Evolutionary conservation across 2,888 invertebrate species (phyloP), one percentile per base, ranked within the genome.

Genomic region (Dusona sp.): DNA sequence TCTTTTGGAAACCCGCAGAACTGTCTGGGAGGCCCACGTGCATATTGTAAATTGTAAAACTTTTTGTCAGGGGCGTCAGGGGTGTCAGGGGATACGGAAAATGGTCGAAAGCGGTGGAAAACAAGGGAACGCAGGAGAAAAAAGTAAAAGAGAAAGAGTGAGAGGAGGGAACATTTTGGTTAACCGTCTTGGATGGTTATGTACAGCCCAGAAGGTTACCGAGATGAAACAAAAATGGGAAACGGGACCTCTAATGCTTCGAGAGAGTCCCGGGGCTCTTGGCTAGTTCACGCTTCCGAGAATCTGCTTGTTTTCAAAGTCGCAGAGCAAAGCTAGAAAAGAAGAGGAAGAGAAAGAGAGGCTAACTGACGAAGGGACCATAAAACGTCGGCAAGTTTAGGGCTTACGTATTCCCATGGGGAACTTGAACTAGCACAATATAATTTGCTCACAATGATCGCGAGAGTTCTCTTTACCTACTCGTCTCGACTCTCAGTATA

Each of bases 241-340:
- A 65, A 57, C 78, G 22, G 77, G 70, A 73, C 80, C 67, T 79
- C 54, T 65, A 74, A 82, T 81, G 78, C 74, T 57, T 79, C 68
- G 57, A 70, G 75, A 57, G 82, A 51, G 36, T 67, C 80, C 73
- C 70, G 51, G 70, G 61, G 61, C 57, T 67, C 74, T 48, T 74
- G 64, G 72, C 74, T 77, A 54, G 48, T n/a, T 48, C 75, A 25
- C 61, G 87, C 85, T 91, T 90, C 88, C 78, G 64, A 87, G 88
- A 90, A 88, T 89, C 75, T 38, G 80, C 88, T 90, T 91, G 88
- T 91, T 91, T 89, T 84, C 85, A 88, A 83, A 85, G 83, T 88
- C 83, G 88, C 75, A 85, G 89, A 90, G 91, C 89, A 89, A 85
- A 87, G 70, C n/a, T 68, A 57, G 67, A 64, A 80, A 38, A 61